These are phyloP conservation scores for Deroplatys truncata DNA, from an alignment of 2,888 invertebrate genomes.

Conservation along the genomic window DNA sequence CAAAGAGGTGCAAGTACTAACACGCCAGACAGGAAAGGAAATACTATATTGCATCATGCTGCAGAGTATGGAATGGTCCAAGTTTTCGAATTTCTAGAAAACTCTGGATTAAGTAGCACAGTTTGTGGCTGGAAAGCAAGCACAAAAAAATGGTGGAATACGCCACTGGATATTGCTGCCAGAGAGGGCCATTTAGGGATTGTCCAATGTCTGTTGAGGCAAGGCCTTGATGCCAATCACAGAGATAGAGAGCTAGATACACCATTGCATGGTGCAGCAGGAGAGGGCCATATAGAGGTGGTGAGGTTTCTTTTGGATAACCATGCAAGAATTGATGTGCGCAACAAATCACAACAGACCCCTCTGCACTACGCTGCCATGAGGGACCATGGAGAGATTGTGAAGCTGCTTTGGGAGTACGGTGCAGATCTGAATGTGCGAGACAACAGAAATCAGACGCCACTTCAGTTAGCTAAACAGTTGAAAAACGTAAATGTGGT, in stretches of 20 bases:
- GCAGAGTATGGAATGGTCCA: background rate
- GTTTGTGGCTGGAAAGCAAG: background rate
- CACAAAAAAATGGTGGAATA: background rate
- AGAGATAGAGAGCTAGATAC: background rate
- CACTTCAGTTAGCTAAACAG: background rate
- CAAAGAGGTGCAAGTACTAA: background rate
- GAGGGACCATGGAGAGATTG: background rate
- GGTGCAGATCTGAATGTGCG: background rate
- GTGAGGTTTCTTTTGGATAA: background rate
- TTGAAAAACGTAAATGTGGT: background rate
- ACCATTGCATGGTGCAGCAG: background rate
- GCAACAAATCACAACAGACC: background rate
- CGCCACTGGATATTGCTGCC: background rate
- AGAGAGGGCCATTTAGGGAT: background rate
- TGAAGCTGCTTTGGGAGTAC: background rate
- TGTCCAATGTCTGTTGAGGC: background rate
- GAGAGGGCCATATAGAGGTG: background rate
- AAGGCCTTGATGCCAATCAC: background rate
- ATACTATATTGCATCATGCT: background rate
- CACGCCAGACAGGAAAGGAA: background rate
- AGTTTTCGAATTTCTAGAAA: background rate
- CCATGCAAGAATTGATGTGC: background rate
- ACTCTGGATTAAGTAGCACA: background rate
- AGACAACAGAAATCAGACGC: background rate
- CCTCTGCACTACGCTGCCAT: background rate